Evolutionary conservation across 35 echinoderm and acorn worm genomes (phyloP).

Genomic region (Chiridota heheva): DNA sequence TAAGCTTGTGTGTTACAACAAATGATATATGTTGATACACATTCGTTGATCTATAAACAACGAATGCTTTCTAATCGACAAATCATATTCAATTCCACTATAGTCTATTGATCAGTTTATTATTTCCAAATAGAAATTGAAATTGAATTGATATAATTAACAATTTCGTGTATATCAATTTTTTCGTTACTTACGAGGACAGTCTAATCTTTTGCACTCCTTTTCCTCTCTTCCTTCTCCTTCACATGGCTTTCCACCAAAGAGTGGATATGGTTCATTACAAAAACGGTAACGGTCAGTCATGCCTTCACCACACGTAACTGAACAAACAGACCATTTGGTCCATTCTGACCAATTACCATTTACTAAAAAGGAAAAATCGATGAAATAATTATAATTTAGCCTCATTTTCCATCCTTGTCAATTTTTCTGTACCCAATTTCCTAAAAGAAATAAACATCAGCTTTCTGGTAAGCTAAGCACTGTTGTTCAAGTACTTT

Average conservation of each 20-base stretch:
- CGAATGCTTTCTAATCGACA: too few relatives aligned
- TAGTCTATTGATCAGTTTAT: too few relatives aligned
- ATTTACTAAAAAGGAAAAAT: conserved; percentile 15
- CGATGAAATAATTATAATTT: neutral
- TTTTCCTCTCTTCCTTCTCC: conserved; percentile 1
- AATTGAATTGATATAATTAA: too few relatives aligned
- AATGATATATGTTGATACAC: too few relatives aligned
- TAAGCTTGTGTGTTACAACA: too few relatives aligned
- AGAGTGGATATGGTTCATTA: neutral
- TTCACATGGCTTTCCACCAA: conserved; percentile 36
- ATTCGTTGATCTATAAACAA: too few relatives aligned
- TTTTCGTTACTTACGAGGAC: conserved; percentile 48
- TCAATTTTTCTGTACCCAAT: too few relatives aligned
- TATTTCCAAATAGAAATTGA: too few relatives aligned
- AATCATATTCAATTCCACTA: too few relatives aligned
- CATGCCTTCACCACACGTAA: conserved; percentile 40
- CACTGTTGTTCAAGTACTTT: neutral
- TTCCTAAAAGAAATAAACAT: neutral
- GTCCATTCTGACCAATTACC: conserved; percentile 45
- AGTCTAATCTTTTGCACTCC: neutral
- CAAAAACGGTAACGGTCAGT: conserved; percentile 32
- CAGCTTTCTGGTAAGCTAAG: neutral
- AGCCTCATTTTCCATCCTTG: too few relatives aligned
- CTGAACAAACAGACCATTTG: conserved; percentile 41
- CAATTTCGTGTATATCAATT: too few relatives aligned